A percentile compares a stretch with the other conserved stretches of the same genome.
These are phyloP conservation scores for Ophion ventricosus DNA, from an alignment of 2,888 invertebrate species.

Conservation along the genomic window DNA sequence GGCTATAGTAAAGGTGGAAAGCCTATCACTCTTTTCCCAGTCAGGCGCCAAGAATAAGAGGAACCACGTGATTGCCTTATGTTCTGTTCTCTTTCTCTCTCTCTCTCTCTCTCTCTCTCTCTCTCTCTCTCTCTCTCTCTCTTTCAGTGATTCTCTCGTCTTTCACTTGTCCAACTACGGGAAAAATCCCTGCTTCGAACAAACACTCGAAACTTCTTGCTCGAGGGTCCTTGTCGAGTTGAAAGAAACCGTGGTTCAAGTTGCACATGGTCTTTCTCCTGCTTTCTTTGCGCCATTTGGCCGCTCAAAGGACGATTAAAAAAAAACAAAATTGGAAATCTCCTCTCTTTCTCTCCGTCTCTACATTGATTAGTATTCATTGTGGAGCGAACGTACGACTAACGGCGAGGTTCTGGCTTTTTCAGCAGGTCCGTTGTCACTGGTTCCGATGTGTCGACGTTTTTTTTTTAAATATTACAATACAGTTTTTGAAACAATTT, in stretches of 20 bases:
- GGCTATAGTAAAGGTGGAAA: conserved; percentile 43
- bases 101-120: conserved; percentile 52
- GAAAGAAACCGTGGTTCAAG: conserved; percentile 59
- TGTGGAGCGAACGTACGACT: background rate
- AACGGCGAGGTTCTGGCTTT: too few species aligned
- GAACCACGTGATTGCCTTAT: conserved; percentile 74
- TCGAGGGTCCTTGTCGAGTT: conserved; percentile 64
- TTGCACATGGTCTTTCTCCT: conserved; percentile 27
- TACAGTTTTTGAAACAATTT: too few species aligned
- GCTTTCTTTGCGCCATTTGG: conserved; percentile 30
- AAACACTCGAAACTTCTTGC: conserved; percentile 74
- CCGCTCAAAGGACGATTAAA: conserved; percentile 20
- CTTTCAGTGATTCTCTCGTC: conserved; percentile 55
- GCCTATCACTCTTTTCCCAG: conserved; percentile 65
- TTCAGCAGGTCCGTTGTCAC: too few species aligned
- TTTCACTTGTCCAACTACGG: conserved; percentile 63
- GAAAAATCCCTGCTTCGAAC: conserved; percentile 75
- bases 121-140: conserved; percentile 39
- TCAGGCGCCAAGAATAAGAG: conserved; percentile 63
- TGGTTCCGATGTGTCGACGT: too few species aligned
- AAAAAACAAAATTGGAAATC: background rate
- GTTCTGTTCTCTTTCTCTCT: conserved; percentile 59
- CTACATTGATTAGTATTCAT: background rate
- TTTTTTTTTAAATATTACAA: too few species aligned
- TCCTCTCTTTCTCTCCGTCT: too few species aligned